Base-by-base conservation (phyloP, 2,113 vertebrate species). In the Thunnus maccoyii region DNA sequence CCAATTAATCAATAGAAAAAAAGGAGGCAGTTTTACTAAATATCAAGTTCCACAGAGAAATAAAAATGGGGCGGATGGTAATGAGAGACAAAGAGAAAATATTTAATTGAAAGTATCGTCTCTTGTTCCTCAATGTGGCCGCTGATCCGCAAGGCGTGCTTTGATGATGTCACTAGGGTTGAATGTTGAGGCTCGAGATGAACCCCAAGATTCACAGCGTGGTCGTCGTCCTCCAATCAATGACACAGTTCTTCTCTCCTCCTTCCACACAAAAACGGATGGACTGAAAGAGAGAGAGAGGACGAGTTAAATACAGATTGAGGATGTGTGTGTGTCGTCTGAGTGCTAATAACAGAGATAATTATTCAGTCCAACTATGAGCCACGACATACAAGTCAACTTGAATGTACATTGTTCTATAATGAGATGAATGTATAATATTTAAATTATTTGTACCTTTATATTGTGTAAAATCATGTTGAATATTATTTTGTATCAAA, bases 221-320 rank as follows among this genome's bases (percentile, higher is more conserved):
- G 82, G 90, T 89, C 30, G 79, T 89, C 15, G 83, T 91, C 90
- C 90, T 93, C 91, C 92, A 76, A 48, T 92, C 90, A 90, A 80
- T 81, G 83, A 87, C 18, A n/a, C 77, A 55, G 78, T 48, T 86
- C 81, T 57, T 81, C 57, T 86, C 88, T 82, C 72, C 88, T 89
- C 30, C 83, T 91, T 89, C 87, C 93, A 92, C 93, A 92, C 89
- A 89, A 87, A 78, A 89, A 92, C 57, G 46, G 89, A 88, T 88
- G 77, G 72, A 86, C 93, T 93, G 88, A 36, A 46, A 44, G 1
- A 79, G 8, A 15, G 15, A 55, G 0, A 25, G 13, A 22, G 2
- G 6, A 22, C 3, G 3, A 5, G 47, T 0, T 46, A 44, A 41
- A 44, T 1, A 27, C 71, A 36, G 62, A 20, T 11, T 1, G 5